Conservation (phyloP, 2,888 invertebrate species). For the Ferrisia virgata region DNA sequence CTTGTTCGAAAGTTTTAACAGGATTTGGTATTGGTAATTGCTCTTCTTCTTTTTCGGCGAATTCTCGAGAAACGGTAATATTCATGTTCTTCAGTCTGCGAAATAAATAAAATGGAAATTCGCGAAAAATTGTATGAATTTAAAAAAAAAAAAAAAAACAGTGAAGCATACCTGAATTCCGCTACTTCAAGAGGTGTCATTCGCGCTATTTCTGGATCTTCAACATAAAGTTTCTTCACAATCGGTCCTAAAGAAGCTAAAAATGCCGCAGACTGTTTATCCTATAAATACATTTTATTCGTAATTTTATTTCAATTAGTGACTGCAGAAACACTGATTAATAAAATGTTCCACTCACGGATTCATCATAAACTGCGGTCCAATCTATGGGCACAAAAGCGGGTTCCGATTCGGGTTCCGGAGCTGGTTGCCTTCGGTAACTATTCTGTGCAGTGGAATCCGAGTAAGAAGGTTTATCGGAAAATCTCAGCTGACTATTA, state of each 20-base stretch:
- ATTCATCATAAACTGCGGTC: slow-evolving; percentile 1
- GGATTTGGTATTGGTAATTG: slow-evolving; percentile 68
- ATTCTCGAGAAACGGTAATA: slow-evolving; percentile 15
- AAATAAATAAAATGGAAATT: background rate
- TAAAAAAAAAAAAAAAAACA: no score
- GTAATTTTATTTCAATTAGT: background rate
- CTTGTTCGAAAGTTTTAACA: slow-evolving; percentile 73
- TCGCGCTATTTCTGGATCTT: slow-evolving; percentile 66
- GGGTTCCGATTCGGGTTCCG: background rate
- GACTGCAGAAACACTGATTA: no score
- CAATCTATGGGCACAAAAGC: slow-evolving; percentile 2
- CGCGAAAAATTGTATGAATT: background rate
- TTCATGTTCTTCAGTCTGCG: slow-evolving; percentile 26
- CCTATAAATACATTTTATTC: slow-evolving; percentile 34
- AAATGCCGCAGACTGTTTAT: slow-evolving; percentile 55
- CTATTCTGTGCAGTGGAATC: background rate
- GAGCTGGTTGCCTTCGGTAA: background rate
- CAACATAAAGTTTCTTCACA: slow-evolving; percentile 78
- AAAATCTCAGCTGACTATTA: background rate
- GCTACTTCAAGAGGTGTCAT: slow-evolving; percentile 65
- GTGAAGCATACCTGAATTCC: slow-evolving; percentile 53
- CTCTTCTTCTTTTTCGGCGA: slow-evolving; percentile 48
- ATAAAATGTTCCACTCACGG: no score
- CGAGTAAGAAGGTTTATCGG: background rate
- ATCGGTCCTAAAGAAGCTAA: slow-evolving; percentile 68